A percentile compares a stretch with the other conserved stretches of the same genome.
Conservation (phyloP, 2,113 vertebrate genomes). For the Cavia porcellus region DNA sequence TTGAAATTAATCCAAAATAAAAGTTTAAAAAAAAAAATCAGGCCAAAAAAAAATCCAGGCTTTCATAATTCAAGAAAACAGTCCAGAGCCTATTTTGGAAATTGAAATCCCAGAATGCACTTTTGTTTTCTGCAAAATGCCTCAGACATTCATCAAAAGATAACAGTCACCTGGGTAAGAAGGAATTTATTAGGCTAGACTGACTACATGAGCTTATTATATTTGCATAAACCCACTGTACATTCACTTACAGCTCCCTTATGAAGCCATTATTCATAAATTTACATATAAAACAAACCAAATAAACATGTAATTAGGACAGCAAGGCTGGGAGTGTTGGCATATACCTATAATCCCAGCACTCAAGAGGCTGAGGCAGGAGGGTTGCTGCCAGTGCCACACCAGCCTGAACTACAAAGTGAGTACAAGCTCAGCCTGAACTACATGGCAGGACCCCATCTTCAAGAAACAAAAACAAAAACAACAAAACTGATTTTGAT, state of each 20-base stretch:
- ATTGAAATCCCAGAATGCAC: background rate
- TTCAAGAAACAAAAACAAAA: background rate
- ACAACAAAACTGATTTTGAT: background rate
- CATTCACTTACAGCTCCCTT: background rate
- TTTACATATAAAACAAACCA: background rate
- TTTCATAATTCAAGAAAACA: background rate
- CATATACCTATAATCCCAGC: background rate
- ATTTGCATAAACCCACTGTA: background rate
- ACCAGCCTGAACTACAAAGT: background rate
- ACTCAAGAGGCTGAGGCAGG: background rate
- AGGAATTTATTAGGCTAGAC: background rate
- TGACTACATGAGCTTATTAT: background rate
- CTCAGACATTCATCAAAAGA: constrained; percentile 7
- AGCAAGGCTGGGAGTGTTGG: background rate
- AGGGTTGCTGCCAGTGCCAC: background rate
- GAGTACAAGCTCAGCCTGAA: background rate
- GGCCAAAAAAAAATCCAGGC: background rate
- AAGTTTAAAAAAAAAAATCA: no score
- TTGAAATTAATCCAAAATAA: background rate
- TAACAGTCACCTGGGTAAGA: background rate
- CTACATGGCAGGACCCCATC: background rate
- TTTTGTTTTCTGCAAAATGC: background rate
- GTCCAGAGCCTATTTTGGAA: constrained; percentile 2
- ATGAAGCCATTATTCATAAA: background rate
- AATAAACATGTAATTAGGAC: background rate